Base-by-base conservation (phyloP, 2,888 invertebrate genomes). In the Polietes domitor region DNA sequence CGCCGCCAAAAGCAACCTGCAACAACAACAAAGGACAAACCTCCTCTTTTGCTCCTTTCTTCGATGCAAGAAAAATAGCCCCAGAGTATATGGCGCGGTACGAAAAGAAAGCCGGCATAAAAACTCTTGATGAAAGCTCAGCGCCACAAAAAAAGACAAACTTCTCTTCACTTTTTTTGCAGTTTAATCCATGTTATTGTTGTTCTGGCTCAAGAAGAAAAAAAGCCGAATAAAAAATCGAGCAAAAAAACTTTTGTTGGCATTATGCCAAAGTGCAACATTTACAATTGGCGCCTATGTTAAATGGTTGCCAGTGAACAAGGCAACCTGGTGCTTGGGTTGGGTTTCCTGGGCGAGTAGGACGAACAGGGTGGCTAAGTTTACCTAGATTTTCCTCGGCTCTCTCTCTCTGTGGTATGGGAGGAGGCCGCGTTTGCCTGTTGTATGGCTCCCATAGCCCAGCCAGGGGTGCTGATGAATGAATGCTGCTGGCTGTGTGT, bases 181-280 rank as follows among this genome's bases (percentile, higher is more conserved):
- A 17, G 10, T 63, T 28, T 32, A 47, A 74, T 15, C 32, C 61
- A 32, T 61, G 61, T 61, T 61, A 61, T 61, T 61, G 61, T 61
- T 61, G 32, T 28, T 61, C 28, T 24, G 61, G 61, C 21, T 15
- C 37, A 61, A 28, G 61, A 41, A 17, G 12, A 7, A 72, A 26
- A 58, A 58, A 5, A 24, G 5, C n/a, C n/a, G 47, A 5, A 72
- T 28, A 47, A 50, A 37, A 79, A 68, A 53, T 10, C 32, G 7
- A 65, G 19, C 65, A 65, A 41, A 9, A 32, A 41, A 63, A 47
- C 10, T 55, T 55, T 80, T 71, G 26, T 74, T 85, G 85, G 83
- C 70, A 41, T 74, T 77, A 41, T 79, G 83, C 85, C 85, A 85
- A 85, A 77, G 65, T 77, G 77, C 72, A 82, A 77, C 77, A 80